A percentile compares a stretch with the other conserved stretches of the same genome.
Conservation (phyloP, 2,888 invertebrate genomes). For the Clitarchus hookeri region DNA sequence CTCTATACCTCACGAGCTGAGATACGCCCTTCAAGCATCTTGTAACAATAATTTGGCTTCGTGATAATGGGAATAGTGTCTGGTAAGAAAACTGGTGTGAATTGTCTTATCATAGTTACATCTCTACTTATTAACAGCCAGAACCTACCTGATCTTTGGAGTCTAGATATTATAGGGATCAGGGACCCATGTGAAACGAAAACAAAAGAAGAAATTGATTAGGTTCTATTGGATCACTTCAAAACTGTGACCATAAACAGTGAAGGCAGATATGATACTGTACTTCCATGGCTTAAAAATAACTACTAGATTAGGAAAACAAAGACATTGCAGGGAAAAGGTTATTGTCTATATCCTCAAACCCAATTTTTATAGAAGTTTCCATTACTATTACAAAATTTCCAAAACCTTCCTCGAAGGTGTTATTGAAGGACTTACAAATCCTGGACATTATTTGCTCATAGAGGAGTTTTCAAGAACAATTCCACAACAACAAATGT, state of each 20-base stretch:
- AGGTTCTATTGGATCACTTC: neutral
- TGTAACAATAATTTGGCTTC: neutral
- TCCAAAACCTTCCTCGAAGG: neutral
- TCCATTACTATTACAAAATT: neutral
- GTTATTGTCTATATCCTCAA: neutral
- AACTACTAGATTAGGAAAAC: neutral
- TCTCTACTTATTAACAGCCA: neutral
- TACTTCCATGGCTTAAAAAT: neutral
- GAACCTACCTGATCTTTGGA: conserved; percentile 14
- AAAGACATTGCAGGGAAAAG: neutral
- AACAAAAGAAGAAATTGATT: neutral
- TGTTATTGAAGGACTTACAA: neutral
- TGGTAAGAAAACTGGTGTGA: neutral
- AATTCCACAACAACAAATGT: conserved; percentile 35
- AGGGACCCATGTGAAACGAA: conserved; percentile 10
- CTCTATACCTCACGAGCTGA: too few relatives aligned
- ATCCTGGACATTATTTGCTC: conserved; percentile 39
- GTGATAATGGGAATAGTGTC: neutral
- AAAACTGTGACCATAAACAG: neutral
- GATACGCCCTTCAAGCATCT: too few relatives aligned
- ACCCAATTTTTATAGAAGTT: neutral
- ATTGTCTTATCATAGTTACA: neutral
- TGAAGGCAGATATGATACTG: conserved; percentile 15
- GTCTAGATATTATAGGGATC: neutral
- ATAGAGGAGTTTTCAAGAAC: conserved; percentile 44